Evolutionary conservation across 2,888 invertebrate species (phyloP), one percentile per base, ranked within the genome.

Genomic region (Panopea generosa): DNA sequence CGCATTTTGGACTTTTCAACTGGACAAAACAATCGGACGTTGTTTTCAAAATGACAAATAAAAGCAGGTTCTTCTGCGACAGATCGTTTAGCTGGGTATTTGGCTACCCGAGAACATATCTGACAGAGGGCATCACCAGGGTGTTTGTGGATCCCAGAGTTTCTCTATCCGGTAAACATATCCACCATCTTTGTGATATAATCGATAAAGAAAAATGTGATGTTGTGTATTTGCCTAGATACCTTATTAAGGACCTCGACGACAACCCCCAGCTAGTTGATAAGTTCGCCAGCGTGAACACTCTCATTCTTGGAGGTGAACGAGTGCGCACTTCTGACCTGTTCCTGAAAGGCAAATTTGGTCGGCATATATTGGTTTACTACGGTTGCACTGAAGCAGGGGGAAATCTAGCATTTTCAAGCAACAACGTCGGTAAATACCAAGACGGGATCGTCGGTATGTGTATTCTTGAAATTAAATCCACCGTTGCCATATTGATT

Each of bases 361-460:
- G 69, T 38, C 22, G 27, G 22, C 38, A 26, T 1, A 9, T 70
- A 7, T 38, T 45, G 3, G 6, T 38, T 1, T 70, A 26, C 7
- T 75, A 75, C 27, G 75, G 75, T 1, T 60, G 3, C 11, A 66
- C 69, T 7, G 75, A 75, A 22, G 27, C 22, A 7, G 75, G 70
- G 6, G 53, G 55, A 14, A 33, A 33, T 26, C n/a, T 47, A 2
- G 4, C 43, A n/a, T 74, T 50, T 57, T 6, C 29, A 6, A 43
- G 26, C 22, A 57, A 62, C 11, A 29, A 50, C 9, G 11, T 18
- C 4, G 62, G 33, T 1, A 45, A 61, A 1, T 74, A 29, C 20
- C 56, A 74, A 38, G 73, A 74, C 22, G 73, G 73, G 7, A 62
- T 74, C 7, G 26, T 52, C n/a, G 73, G 73, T 56, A 49, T 4